Conservation (phyloP, 2,888 invertebrate genomes). For the Mechanitis messenoides region DNA sequence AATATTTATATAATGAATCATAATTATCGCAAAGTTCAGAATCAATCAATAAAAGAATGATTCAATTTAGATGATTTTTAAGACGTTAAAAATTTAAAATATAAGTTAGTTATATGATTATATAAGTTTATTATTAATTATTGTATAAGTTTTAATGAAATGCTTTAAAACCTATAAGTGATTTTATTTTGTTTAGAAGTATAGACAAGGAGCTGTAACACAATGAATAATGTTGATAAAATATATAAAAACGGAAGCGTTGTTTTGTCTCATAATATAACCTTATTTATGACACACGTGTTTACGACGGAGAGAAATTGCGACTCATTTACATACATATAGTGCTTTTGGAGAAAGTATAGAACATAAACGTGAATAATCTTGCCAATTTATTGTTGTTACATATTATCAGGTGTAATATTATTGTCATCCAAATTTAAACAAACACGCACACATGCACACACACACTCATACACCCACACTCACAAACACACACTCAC, state of each 20-base stretch:
- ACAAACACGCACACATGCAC: too few species aligned
- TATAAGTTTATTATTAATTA: too few species aligned
- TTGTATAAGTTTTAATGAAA: neutral
- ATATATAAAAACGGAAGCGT: conserved; percentile 14
- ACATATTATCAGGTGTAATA: too few species aligned
- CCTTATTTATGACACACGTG: conserved; percentile 24
- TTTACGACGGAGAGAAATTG: conserved; percentile 13
- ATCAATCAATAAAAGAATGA: too few species aligned
- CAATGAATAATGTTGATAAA: conserved; percentile 20
- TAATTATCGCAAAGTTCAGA: too few species aligned
- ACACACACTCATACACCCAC: too few species aligned
- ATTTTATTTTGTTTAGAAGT: neutral
- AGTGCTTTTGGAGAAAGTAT: neutral
- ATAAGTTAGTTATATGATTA: too few species aligned
- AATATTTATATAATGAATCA: too few species aligned
- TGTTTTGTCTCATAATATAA: conserved; percentile 20
- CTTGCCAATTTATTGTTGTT: neutral
- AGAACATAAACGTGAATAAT: neutral
- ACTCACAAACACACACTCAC: too few species aligned
- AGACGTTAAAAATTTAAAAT: too few species aligned
- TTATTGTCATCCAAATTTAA: too few species aligned
- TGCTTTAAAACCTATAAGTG: neutral
- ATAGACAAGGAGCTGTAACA: conserved; percentile 12
- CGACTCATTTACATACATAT: conserved; percentile 2
- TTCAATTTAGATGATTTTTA: too few species aligned